Conservation (phyloP, 1,140 invertebrate species). For the Calycopis cecrops region DNA sequence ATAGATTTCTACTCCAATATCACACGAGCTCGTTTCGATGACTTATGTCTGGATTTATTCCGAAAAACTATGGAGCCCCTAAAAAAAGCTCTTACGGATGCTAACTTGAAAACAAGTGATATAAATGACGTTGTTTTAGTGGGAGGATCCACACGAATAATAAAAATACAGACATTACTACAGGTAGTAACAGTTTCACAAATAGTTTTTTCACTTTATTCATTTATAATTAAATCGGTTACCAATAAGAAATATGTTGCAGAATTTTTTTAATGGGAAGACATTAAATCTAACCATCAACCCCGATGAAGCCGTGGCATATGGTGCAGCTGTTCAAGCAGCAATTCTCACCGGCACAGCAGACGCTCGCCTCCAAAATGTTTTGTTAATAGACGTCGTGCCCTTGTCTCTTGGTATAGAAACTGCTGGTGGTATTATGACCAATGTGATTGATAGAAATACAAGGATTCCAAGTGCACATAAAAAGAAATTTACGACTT, state of each 20-base stretch:
- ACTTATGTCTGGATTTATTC: conserved; percentile 95
- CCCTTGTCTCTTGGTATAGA: conserved; percentile 97
- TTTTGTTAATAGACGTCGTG: conserved; percentile 94
- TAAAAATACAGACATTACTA: conserved; percentile 96
- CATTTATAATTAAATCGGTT: no score
- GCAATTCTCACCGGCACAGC: conserved; percentile 97
- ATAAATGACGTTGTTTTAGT: conserved; percentile 98
- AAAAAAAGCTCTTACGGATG: conserved; percentile 94
- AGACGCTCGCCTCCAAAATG: conserved; percentile 92
- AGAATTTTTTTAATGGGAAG: conserved; percentile 97
- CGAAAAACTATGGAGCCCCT: conserved; percentile 94
- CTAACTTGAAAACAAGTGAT: conserved; percentile 93
- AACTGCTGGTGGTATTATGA: conserved; percentile 99
- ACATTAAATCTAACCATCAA: conserved; percentile 98
- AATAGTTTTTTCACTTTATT: no score
- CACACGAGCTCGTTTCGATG: conserved; percentile 95
- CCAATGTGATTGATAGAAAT: conserved; percentile 95
- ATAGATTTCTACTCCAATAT: conserved; percentile 98
- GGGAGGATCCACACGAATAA: conserved; percentile 98
- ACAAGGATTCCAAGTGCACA: conserved; percentile 97
- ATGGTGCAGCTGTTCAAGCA: conserved; percentile 92
- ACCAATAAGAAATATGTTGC: no score
- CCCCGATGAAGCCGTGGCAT: conserved; percentile 95
- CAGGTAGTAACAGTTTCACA: conserved; percentile 57
- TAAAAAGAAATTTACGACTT: conserved; percentile 97